Conservation (phyloP, 2,797 vertebrate genomes). For the Stomatorhinus walkeri region DNA sequence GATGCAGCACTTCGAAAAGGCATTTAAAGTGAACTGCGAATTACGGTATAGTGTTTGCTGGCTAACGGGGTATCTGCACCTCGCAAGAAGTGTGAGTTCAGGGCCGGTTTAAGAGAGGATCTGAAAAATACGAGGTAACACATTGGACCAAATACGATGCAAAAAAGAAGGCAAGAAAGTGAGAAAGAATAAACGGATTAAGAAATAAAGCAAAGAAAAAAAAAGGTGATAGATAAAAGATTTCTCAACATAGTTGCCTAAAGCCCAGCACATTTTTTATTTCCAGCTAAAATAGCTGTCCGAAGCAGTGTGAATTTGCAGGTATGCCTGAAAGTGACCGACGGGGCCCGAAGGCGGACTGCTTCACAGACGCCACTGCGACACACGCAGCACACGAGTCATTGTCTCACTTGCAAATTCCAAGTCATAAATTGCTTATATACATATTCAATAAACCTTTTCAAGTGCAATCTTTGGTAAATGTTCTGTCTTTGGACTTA, state of each 20-base stretch:
- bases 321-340: background rate
- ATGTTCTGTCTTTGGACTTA: conserved; percentile 23
- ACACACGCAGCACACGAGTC: background rate
- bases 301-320: background rate
- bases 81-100: conserved; percentile 7
- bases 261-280: background rate
- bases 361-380: background rate
- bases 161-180: background rate
- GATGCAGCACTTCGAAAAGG: background rate
- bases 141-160: background rate
- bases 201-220: conserved; percentile 5
- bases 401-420: conserved; percentile 9
- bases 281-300: background rate
- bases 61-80: background rate
- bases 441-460: conserved; percentile 28
- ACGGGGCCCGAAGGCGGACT: background rate
- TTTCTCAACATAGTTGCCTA: conserved; percentile 2
- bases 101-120: conserved; percentile 13
- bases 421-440: conserved; percentile 16
- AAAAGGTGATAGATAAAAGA: conserved; percentile 5
- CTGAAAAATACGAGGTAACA: conserved; percentile 6
- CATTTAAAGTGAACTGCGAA: background rate
- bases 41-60: background rate
- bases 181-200: conserved; percentile 5
- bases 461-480: conserved; percentile 43